phyloP scores from a whole-genome alignment of 2,113 vertebrate species.

The Charadrius vociferus region DNA sequence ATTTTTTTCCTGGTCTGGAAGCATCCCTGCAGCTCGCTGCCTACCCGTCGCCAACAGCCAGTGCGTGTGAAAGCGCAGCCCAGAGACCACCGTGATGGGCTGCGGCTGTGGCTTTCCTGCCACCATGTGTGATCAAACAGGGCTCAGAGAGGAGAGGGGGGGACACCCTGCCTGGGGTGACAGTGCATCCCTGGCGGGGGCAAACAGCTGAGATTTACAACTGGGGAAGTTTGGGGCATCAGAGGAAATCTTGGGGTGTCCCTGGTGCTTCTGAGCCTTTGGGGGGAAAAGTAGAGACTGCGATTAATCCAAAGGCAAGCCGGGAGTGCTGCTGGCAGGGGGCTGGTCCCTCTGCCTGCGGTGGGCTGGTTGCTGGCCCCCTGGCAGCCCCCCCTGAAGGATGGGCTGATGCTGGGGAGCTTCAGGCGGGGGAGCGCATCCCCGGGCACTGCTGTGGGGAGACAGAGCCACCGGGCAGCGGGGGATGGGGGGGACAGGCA shows the following conservation, averaged over 20 bases:
- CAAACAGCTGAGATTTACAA: neutral
- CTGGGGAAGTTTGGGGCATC: neutral
- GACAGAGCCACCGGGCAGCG: neutral
- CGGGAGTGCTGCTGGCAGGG: neutral
- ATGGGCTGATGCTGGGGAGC: neutral
- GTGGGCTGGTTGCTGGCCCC: neutral
- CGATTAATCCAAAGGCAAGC: neutral
- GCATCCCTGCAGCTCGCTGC: neutral
- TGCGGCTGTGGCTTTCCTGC: neutral
- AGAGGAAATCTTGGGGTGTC: accelerated
- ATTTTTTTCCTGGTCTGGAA: neutral
- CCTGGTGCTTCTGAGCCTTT: neutral
- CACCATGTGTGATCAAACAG: neutral
- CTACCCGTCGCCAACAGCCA: accelerated
- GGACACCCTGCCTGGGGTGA: accelerated
- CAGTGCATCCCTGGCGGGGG: neutral
- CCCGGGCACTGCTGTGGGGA: too few species aligned
- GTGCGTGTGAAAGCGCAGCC: neutral
- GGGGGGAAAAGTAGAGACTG: neutral
- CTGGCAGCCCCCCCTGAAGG: neutral
- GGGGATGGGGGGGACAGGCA: neutral
- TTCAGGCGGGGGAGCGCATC: neutral
- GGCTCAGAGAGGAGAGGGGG: accelerated
- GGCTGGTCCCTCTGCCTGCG: neutral
- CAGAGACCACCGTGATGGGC: neutral